phyloP scores from a whole-genome alignment of 2,888 invertebrate genomes.

The Diarsia brunnea region DNA sequence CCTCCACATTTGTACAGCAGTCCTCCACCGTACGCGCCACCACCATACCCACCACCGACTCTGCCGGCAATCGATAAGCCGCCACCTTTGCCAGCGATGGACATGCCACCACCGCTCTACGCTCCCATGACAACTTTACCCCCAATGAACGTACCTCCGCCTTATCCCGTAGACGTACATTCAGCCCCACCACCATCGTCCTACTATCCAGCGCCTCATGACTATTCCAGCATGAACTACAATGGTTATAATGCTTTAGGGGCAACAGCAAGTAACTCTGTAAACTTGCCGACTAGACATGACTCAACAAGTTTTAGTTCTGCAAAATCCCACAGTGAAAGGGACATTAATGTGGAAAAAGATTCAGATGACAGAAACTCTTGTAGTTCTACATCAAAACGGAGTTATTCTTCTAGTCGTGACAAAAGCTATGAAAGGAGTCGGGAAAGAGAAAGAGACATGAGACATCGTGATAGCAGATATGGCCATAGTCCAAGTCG shows the following conservation, averaged over 20 bases:
- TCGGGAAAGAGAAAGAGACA: constrained; percentile 61
- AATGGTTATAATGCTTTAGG: constrained; percentile 1
- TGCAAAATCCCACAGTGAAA: constrained; percentile 35
- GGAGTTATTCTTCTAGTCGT: constrained; percentile 68
- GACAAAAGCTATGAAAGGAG: constrained; percentile 65
- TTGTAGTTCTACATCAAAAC: constrained; percentile 59
- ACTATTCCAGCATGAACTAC: constrained; percentile 17
- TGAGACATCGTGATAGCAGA: constrained; percentile 66
- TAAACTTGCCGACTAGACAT: constrained; percentile 15
- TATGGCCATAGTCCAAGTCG: constrained; percentile 75
- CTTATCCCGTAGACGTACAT: constrained; percentile 63
- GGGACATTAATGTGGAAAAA: constrained; percentile 6
- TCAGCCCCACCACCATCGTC: constrained; percentile 58
- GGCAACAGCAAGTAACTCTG: constrained; percentile 22
- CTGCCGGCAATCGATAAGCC: constrained; percentile 42
- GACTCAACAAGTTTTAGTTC: constrained; percentile 25
- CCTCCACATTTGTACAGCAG: constrained; percentile 67
- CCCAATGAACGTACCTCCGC: constrained; percentile 70
- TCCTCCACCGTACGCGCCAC: constrained; percentile 68
- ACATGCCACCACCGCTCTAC: constrained; percentile 50
- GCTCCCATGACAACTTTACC: constrained; percentile 58
- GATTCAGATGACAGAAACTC: constrained; percentile 50
- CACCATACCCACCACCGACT: constrained; percentile 66
- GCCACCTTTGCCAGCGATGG: constrained; percentile 41
- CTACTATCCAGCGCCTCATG: constrained; percentile 37